phyloP scores from a whole-genome alignment of 2,797 vertebrate species.

The Microhierax caerulescens region DNA sequence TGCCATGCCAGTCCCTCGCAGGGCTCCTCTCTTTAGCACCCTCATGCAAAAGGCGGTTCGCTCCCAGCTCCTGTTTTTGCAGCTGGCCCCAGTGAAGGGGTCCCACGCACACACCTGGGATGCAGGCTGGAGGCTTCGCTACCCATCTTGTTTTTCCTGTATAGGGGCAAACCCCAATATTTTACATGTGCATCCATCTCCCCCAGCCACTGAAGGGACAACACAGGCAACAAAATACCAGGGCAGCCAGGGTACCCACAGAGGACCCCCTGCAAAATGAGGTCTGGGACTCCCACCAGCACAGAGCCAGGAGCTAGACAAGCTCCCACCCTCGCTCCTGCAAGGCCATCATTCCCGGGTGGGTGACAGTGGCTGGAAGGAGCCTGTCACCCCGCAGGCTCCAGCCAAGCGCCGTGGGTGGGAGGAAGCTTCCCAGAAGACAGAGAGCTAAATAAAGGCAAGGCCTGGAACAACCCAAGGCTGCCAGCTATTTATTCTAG shows the following conservation, averaged over 20 bases:
- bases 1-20: fast-evolving
- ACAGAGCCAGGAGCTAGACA: fast-evolving
- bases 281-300: fast-evolving
- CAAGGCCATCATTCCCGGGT: fast-evolving
- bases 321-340: not conserved
- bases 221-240: fast-evolving
- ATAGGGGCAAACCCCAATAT: not conserved
- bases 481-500: conserved; percentile 56
- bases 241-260: fast-evolving
- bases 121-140: fast-evolving
- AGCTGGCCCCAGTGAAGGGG: fast-evolving
- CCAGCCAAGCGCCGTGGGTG: not conserved
- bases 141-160: fast-evolving
- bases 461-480: not conserved
- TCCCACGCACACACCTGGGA: fast-evolving
- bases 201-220: fast-evolving
- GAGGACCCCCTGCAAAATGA: not conserved
- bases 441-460: conserved; percentile 41
- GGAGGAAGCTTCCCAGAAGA: conserved; percentile 50
- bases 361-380: not conserved
- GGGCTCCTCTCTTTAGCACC: not conserved
- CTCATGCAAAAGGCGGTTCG: not conserved
- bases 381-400: not conserved
- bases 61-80: not conserved
- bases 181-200: fast-evolving